These are phyloP conservation scores for Muscicapa striata DNA, from an alignment of 2,797 vertebrate genomes.

Conservation along the genomic window DNA sequence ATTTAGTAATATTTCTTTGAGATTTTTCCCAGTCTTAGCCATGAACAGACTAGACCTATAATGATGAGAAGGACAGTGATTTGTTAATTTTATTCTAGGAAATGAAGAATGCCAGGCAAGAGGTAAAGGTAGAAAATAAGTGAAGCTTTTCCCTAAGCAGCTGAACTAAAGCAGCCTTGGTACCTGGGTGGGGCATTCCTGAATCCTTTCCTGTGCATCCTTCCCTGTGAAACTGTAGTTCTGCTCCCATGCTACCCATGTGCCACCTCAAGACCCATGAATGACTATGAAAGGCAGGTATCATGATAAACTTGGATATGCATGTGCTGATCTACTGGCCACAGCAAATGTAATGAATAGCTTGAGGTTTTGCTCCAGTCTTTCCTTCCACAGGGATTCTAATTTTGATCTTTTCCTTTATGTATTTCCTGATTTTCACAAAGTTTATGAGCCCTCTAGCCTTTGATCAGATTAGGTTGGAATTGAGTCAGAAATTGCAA, in stretches of 20 bases:
- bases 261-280: not conserved
- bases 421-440: not conserved
- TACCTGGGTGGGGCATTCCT: not conserved
- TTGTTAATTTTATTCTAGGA: not conserved
- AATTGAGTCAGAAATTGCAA: not conserved
- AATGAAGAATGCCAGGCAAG: not conserved
- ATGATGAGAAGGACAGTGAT: not conserved
- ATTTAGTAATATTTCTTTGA: not conserved
- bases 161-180: not conserved
- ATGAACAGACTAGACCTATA: not conserved
- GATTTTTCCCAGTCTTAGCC: not conserved
- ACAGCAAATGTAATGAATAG: not conserved
- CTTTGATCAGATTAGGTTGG: not conserved
- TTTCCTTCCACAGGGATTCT: not conserved
- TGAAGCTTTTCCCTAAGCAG: not conserved
- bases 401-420: not conserved
- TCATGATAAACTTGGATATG: not conserved
- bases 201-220: not conserved
- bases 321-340: not conserved
- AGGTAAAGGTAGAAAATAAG: not conserved
- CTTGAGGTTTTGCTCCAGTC: not conserved
- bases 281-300: not conserved
- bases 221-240: not conserved
- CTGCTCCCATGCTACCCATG: accelerated
- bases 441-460: not conserved